Percentiles rank a stretch among this genome's conserved stretches.
Conservation (phyloP, 2,888 invertebrate genomes). For the Antheraea yamamai region DNA sequence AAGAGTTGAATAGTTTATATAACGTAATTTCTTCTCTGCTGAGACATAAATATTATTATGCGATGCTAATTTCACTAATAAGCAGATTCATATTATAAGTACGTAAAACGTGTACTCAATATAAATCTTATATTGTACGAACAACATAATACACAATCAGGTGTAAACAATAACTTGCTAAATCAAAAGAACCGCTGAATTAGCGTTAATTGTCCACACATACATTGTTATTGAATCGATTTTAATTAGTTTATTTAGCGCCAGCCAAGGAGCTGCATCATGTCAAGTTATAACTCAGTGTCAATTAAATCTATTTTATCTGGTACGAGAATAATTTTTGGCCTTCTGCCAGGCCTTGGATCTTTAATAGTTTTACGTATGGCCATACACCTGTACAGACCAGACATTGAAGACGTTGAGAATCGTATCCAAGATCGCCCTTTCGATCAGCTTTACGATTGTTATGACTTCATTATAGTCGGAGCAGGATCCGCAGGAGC, state of each 20-base stretch:
- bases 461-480: conserved; percentile 90
- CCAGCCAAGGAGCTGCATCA: conserved; percentile 30
- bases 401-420: conserved; percentile 86
- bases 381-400: conserved; percentile 84
- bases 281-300: conserved; percentile 51
- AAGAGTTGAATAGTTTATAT: neutral
- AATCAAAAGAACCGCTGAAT: conserved; percentile 43
- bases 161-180: conserved; percentile 49
- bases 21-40: neutral
- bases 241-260: conserved; percentile 27
- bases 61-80: neutral
- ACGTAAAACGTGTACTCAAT: neutral
- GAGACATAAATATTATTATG: neutral
- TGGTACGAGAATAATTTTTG: conserved; percentile 84
- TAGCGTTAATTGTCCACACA: conserved; percentile 21
- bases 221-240: conserved; percentile 32
- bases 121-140: conserved; percentile 12
- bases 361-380: conserved; percentile 85
- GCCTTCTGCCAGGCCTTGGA: conserved; percentile 85
- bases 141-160: conserved; percentile 37
- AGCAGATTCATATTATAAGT: neutral
- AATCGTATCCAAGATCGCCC: conserved; percentile 83
- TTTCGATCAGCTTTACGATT: conserved; percentile 77
- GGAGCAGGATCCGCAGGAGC: conserved; percentile 93
- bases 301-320: conserved; percentile 75